These are phyloP conservation scores for Drosophila parvula DNA, from an alignment of 1,140 invertebrate genomes.

Conservation along the genomic window DNA sequence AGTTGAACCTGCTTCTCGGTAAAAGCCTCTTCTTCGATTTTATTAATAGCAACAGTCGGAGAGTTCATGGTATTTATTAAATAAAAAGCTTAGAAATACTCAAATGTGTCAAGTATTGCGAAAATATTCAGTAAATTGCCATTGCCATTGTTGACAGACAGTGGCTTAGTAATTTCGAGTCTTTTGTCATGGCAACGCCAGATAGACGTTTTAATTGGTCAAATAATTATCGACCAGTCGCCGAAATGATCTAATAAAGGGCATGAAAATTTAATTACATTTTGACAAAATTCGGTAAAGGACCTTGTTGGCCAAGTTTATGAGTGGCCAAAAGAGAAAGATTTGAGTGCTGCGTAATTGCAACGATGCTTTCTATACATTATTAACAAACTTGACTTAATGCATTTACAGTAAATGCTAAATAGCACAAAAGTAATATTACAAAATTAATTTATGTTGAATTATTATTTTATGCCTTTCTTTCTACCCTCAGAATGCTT, in stretches of 20 bases:
- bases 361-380: background rate
- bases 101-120: constrained; percentile 7
- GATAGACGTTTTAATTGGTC: constrained; percentile 28
- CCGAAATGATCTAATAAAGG: constrained; percentile 3
- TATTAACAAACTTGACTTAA: background rate
- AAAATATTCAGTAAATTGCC: constrained; percentile 13
- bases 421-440: too few species aligned
- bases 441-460: too few species aligned
- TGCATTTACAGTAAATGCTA: background rate
- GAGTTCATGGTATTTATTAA: background rate
- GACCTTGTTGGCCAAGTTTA: background rate
- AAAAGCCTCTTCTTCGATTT: constrained; percentile 4
- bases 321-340: background rate
- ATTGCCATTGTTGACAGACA: constrained; percentile 9
- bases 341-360: constrained; percentile 1
- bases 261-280: constrained; percentile 38
- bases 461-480: too few species aligned
- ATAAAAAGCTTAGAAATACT: constrained; percentile 1
- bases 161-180: constrained; percentile 9
- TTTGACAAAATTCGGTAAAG: background rate
- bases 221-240: constrained; percentile 29
- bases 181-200: constrained; percentile 27
- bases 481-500: too few species aligned
- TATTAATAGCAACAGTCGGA: background rate
- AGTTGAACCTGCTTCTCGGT: background rate